Base-by-base conservation (phyloP, 2,797 vertebrate genomes). In the Okamejei kenojei region DNA sequence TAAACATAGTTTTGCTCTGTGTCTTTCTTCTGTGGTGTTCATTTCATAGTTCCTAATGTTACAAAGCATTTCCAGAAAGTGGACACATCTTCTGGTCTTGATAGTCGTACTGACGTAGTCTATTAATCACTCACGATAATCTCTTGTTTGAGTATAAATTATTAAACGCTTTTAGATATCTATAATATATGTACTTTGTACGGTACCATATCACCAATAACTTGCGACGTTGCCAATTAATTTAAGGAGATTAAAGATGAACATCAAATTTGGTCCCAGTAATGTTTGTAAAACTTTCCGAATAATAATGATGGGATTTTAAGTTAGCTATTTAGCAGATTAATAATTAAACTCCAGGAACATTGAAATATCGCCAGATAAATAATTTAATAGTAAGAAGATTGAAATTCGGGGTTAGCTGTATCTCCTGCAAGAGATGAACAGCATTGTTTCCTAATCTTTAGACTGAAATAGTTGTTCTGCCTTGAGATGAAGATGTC, bases 281-380 rank as follows among this genome's bases (percentile, higher is more conserved):
- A 63, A 35, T 65, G 32, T 68, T 35, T 9, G n/a, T 15, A 88
- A 88, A 88, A 88, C 63, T 21, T 8, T 3, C 35, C 1, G 84
- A 68, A 88, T 35, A 68, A 32, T 65, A 88, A 88, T 88, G 63
- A 68, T 88, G 19, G 68, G 7, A 68, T 68, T 21, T 32, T 45
- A 92, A 73, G 90, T 74, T 74, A 74, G 17, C 29, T 92, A 92
- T 92, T 92, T 91, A 45, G 35, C 21, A 71, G 21, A 91, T 91
- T 91, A 92, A 92, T 92, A 92, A 92, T 92, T 92, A 26, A 92
- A 92, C 58, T 8, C 19, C n/a, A 54, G 38, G 26, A 92, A 92
- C 76, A 54, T 92, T 92, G 90, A 92, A 76, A 92, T 92, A 58
- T 26, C 58, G 76, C 23, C 71, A 92, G 38, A 92, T 92, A 54